These are phyloP conservation scores for Pollenia angustigena DNA, from an alignment of 2,888 invertebrate species.

Conservation along the genomic window DNA sequence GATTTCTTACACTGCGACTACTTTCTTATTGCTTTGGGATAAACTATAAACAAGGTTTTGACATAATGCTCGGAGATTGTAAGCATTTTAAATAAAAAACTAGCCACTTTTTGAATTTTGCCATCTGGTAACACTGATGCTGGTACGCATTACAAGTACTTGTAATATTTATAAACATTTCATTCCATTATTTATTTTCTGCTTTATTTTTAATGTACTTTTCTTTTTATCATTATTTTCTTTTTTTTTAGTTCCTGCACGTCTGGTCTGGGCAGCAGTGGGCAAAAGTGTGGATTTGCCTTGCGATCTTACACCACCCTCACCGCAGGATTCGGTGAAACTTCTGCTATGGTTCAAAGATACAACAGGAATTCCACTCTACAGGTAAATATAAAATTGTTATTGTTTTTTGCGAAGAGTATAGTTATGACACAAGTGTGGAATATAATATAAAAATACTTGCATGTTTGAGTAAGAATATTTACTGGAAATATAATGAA, in stretches of 20 bases:
- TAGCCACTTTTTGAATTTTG: no score
- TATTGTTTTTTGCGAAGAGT: background rate
- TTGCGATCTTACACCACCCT: conserved; percentile 91
- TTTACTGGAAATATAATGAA: background rate
- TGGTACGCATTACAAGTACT: background rate
- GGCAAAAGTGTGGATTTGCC: conserved; percentile 91
- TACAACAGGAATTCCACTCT: conserved; percentile 92
- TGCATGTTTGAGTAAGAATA: background rate
- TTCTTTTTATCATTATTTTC: conserved; percentile 18
- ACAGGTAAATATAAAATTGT: conserved; percentile 87
- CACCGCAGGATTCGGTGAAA: conserved; percentile 89
- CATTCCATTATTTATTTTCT: conserved; percentile 12
- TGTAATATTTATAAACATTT: conserved; percentile 50
- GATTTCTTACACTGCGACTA: no score
- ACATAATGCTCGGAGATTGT: no score
- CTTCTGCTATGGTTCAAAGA: conserved; percentile 97
- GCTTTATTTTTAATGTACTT: conserved; percentile 7
- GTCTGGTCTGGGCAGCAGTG: conserved; percentile 90
- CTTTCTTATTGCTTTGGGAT: no score
- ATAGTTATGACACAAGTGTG: background rate
- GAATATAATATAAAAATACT: no score
- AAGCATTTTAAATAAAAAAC: no score
- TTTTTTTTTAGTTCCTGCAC: conserved; percentile 87
- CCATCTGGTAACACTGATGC: no score
- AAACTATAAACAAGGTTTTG: no score